Evolutionary conservation across 2,113 vertebrate genomes (phyloP), one percentile per base, ranked within the genome.

Genomic region (Ctenomys sociabilis): DNA sequence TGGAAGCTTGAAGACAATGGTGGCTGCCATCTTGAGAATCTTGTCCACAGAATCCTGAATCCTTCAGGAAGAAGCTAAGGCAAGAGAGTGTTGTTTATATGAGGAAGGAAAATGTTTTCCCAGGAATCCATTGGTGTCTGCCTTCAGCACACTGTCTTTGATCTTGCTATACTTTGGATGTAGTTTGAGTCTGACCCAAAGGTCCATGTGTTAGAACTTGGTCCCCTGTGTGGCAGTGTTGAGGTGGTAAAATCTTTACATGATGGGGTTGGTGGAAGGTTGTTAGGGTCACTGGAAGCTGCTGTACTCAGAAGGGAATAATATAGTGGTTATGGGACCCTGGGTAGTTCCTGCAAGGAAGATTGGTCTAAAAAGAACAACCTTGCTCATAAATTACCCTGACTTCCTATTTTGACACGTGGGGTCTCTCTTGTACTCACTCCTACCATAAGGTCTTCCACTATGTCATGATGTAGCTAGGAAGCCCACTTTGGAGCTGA

Each of bases 1-100:
- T 26, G 37, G 63, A 57, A 45, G 30, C 37, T 78, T 40, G 35
- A 37, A 30, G 91, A 37, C 5, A 1, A 54, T 17, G 11, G 49
- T 11, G 7, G 54, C 77, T 52, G 11, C 7, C 3, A 32, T 26
- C 22, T 70, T 19, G 70, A 54, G 37, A 90, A 82, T 90, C 16
- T 43, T 0, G 1, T 32, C 16, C 2, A 43, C 61, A 10, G n/a
- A n/a, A n/a, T n/a, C n/a, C n/a, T n/a, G n/a, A n/a, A 68, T 72
- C 66, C 5, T 75, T 30, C 10, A 21, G 37, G 43, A 35, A 40
- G 90, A 52, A 52, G 17, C 49, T 73, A 30, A 26, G 9, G 5
- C n/a, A 35, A 54, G 91, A 80, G 35, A 66, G 49, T 26, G 43
- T 19, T 35, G 11, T 92, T 59, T 88, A 19, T 72, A 12, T 37